phyloP scores from a whole-genome alignment of 37 sponge, comb jelly and placozoan genomes.

The Mnemiopsis leidyi region DNA sequence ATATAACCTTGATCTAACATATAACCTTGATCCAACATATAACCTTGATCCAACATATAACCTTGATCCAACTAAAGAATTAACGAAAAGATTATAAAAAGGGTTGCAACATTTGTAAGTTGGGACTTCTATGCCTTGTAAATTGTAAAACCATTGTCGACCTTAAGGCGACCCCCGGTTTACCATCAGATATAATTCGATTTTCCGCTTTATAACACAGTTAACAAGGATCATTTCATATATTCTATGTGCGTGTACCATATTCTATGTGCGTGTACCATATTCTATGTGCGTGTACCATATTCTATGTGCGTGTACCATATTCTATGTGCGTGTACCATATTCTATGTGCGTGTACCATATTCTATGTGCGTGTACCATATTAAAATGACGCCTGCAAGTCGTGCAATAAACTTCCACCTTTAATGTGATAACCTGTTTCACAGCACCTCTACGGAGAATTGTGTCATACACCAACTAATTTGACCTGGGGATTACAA shows the following conservation, averaged over 20 bases:
- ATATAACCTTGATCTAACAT: no score
- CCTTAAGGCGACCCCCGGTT: background rate
- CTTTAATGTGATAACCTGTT: background rate
- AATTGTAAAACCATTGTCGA: background rate
- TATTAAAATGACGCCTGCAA: background rate
- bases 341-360: background rate
- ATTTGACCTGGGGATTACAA: no score
- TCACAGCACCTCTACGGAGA: background rate
- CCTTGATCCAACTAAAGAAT: no score
- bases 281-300: background rate
- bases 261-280: background rate
- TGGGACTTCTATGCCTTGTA: background rate
- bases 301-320: background rate
- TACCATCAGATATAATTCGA: background rate
- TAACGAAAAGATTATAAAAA: no score
- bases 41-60: no score
- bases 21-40: no score
- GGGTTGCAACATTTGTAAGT: no score
- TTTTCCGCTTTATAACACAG: background rate
- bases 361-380: background rate
- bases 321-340: background rate
- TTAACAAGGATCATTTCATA: background rate
- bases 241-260: background rate
- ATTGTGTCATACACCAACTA: no score
- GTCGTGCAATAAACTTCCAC: background rate